Conservation (phyloP, 2,888 invertebrate genomes). For the Cryptops parisi region DNA sequence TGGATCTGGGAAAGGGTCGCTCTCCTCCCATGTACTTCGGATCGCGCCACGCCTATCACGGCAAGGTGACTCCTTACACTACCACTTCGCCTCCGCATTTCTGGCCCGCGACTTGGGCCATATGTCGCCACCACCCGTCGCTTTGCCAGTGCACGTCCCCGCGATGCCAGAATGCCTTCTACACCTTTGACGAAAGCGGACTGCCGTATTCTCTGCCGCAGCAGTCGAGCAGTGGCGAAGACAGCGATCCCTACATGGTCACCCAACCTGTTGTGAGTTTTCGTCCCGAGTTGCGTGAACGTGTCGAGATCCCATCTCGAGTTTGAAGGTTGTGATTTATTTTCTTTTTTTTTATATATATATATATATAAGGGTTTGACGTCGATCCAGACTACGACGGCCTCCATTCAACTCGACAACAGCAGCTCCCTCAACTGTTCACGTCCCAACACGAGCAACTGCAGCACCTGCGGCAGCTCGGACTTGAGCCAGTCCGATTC, state of each 20-base stretch:
- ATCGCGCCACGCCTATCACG: not conserved
- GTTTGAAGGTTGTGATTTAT: no score
- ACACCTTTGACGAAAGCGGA: not conserved
- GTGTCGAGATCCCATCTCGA: no score
- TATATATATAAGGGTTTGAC: no score
- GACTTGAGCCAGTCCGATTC: not conserved
- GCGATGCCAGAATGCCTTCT: not conserved
- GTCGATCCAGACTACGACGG: no score
- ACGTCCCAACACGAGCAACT: conserved; percentile 5
- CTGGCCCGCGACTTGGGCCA: conserved; percentile 4
- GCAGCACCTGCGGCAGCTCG: conserved; percentile 7
- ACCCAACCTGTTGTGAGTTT: conserved; percentile 9
- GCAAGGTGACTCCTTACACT: conserved; percentile 9
- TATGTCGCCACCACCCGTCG: not conserved
- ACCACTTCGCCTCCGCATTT: conserved; percentile 1
- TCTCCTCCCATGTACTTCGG: no score
- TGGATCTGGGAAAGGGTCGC: no score
- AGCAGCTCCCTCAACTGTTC: no score
- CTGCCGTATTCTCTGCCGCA: not conserved
- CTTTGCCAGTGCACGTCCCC: not conserved
- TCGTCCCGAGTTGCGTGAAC: no score
- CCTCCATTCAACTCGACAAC: no score
- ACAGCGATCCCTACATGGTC: conserved; percentile 9
- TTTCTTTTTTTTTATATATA: no score
- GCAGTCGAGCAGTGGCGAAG: conserved; percentile 6